These are phyloP conservation scores for Thryonomys swinderianus DNA, from an alignment of 2,113 vertebrate genomes.

Conservation along the genomic window DNA sequence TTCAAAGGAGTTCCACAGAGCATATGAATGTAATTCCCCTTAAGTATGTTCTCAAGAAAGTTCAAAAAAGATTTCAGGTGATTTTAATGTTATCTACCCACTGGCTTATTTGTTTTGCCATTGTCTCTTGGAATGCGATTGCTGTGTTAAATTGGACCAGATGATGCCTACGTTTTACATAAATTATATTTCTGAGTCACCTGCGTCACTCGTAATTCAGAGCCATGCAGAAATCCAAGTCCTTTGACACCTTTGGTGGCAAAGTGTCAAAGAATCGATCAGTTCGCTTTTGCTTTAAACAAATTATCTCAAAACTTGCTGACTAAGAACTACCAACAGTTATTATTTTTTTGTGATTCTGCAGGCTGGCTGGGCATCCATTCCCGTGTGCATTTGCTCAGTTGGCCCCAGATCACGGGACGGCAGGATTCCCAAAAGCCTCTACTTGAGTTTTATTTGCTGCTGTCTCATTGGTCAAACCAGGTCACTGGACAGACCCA, in stretches of 20 bases:
- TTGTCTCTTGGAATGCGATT: slow-evolving; percentile 4
- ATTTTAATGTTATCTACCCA: neutral
- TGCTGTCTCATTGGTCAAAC: neutral
- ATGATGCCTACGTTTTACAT: neutral
- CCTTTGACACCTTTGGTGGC: neutral
- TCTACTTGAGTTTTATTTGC: neutral
- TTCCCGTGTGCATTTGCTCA: neutral
- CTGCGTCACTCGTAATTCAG: neutral
- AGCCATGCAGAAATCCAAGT: neutral
- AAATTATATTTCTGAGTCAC: neutral
- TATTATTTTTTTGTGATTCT: slow-evolving; percentile 7
- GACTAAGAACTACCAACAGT: neutral
- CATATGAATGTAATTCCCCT: neutral
- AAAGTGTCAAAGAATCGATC: neutral
- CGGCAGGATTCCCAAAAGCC: neutral
- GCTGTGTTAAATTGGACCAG: neutral
- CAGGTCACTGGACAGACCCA: neutral
- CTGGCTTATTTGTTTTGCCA: neutral
- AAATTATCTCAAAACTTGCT: neutral
- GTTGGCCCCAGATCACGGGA: neutral
- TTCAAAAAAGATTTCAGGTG: slow-evolving; percentile 29
- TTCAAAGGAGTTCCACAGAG: neutral
- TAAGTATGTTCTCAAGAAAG: neutral
- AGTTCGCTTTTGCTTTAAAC: neutral
- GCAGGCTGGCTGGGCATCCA: neutral